These are phyloP conservation scores for Aphelenchoides fujianensis DNA, from an alignment of 1,140 invertebrate genomes.

Conservation along the genomic window DNA sequence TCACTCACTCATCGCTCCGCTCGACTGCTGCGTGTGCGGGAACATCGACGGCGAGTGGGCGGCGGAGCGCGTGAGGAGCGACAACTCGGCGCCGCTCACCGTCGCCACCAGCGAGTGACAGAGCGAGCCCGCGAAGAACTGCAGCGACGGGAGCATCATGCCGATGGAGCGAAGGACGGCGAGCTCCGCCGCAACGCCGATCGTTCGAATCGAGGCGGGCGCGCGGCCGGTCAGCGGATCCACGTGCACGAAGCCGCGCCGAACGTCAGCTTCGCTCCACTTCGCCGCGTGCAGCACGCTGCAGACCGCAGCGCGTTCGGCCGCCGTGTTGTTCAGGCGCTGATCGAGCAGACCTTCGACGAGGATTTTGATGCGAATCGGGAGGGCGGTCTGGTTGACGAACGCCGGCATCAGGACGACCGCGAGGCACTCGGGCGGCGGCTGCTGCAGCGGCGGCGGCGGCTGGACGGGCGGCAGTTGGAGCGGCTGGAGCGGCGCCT, in stretches of 20 bases:
- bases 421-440: not conserved
- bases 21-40: not conserved
- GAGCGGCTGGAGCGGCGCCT: not conserved
- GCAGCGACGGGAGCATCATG: slow-evolving; percentile 16
- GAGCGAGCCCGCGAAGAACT: slow-evolving; percentile 8
- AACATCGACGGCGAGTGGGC: no score
- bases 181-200: slow-evolving; percentile 26
- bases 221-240: not conserved
- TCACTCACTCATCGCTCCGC: not conserved
- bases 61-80: not conserved
- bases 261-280: slow-evolving; percentile 40
- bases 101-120: slow-evolving; percentile 21
- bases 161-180: slow-evolving; percentile 5
- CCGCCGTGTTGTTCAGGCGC: slow-evolving; percentile 1
- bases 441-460: no score
- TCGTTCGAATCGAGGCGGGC: slow-evolving; percentile 10
- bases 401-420: not conserved
- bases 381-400: slow-evolving; percentile 23
- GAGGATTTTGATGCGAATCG: slow-evolving; percentile 39
- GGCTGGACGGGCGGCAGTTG: not conserved
- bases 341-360: slow-evolving; percentile 32
- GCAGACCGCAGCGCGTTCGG: not conserved
- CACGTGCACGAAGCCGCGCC: slow-evolving; percentile 21
- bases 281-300: slow-evolving; percentile 12
- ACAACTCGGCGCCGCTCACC: not conserved